A percentile compares a stretch with the other conserved stretches of the same genome.
Conservation (phyloP, 1,140 invertebrate genomes). For the Listronotus oregonensis region DNA sequence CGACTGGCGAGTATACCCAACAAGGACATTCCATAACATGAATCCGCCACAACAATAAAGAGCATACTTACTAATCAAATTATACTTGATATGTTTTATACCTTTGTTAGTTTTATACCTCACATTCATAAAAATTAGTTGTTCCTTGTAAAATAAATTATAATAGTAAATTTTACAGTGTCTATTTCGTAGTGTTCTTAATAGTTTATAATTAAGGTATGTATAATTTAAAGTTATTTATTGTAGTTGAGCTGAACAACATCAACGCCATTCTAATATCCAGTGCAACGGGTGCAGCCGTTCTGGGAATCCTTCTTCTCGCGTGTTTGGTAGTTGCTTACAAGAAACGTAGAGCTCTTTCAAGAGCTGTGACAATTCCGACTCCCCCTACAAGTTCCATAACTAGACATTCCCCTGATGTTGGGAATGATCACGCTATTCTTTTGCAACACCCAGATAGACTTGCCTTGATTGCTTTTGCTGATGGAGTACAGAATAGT, state of each 20-base stretch:
- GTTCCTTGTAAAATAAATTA: too few species aligned
- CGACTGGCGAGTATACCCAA: too few species aligned
- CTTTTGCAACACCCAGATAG: conserved; percentile 55
- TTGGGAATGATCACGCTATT: conserved; percentile 47
- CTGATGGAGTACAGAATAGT: conserved; percentile 56
- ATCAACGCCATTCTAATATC: conserved; percentile 52
- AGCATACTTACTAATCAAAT: too few species aligned
- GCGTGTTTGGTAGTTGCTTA: conserved; percentile 53
- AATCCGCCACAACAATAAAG: too few species aligned
- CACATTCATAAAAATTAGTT: too few species aligned
- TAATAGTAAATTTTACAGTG: too few species aligned
- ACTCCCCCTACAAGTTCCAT: conserved; percentile 37
- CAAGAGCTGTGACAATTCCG: conserved; percentile 43
- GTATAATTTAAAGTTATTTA: too few species aligned
- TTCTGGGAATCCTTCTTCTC: conserved; percentile 53
- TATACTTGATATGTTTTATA: too few species aligned
- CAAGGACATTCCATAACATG: too few species aligned
- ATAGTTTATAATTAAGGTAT: too few species aligned
- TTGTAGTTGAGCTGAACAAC: conserved; percentile 46
- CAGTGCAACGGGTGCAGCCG: conserved; percentile 53
- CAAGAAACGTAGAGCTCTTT: conserved; percentile 43
- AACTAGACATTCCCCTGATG: conserved; percentile 25
- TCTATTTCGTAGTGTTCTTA: too few species aligned
- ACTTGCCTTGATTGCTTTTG: conserved; percentile 59
- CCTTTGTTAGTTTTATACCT: too few species aligned